These are phyloP conservation scores for Drosophila ambigua DNA, from an alignment of 1,140 invertebrate genomes.

Conservation along the genomic window DNA sequence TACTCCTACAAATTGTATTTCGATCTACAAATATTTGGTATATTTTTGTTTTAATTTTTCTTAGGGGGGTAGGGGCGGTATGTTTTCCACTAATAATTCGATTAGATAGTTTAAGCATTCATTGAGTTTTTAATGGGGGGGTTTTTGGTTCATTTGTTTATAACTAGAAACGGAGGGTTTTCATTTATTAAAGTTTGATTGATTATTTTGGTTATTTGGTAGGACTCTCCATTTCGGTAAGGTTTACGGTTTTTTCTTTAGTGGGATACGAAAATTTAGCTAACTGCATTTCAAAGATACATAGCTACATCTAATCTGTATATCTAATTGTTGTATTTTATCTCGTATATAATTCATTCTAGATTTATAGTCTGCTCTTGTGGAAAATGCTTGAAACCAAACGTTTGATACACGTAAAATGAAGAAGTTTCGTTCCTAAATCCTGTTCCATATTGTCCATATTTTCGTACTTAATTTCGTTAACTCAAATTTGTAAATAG, in stretches of 20 bases:
- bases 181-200: constrained; percentile 52
- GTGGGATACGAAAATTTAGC: constrained; percentile 56
- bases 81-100: constrained; percentile 42
- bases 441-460: constrained; percentile 56
- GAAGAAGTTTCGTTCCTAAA: constrained; percentile 27
- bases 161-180: constrained; percentile 81
- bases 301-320: constrained; percentile 11
- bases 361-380: constrained; percentile 27
- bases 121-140: constrained; percentile 11
- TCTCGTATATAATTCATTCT: constrained; percentile 34
- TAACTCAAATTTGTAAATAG: constrained; percentile 30
- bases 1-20: constrained; percentile 27
- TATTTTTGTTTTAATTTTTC: constrained; percentile 37
- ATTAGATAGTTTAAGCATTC: constrained; percentile 60
- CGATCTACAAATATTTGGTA: constrained; percentile 26
- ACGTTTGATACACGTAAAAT: constrained; percentile 20
- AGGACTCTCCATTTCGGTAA: constrained; percentile 48
- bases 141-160: constrained; percentile 79
- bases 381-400: constrained; percentile 34
- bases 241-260: constrained; percentile 12
- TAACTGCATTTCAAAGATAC: constrained; percentile 46
- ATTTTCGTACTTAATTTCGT: constrained; percentile 49
- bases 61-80: constrained; percentile 43
- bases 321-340: constrained; percentile 13
- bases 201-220: constrained; percentile 40